Base-by-base conservation (phyloP, 2,797 vertebrate genomes). In the Gobionotothen gibberifrons region DNA sequence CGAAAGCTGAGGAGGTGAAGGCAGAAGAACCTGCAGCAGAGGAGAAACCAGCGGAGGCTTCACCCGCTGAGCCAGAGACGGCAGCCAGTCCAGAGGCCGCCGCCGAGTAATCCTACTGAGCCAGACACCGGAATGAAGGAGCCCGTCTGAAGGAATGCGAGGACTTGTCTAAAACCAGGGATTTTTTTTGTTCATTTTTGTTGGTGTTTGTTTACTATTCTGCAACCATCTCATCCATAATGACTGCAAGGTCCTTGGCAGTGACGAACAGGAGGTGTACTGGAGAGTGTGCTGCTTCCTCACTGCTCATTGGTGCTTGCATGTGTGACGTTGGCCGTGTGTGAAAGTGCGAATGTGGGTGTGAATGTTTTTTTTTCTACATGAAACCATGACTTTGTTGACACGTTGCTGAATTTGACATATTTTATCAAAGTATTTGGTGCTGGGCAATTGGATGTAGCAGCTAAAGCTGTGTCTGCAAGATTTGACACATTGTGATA, bases 161-260 rank as follows among this genome's bases (percentile, higher is more conserved):
- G 96, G 96, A 97, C 96, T 97, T 96, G 96, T 98, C 96, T 96
- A 96, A 96, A 97, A 96, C 96, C 97, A 97, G 96, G 97, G 97
- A 98, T 96, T 96, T 96, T 94, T 26, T 94, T 63, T 52, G 93
- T 95, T 96, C 94, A 54, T 94, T 94, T 94, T 94, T 90, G 84
- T 94, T 91, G 67, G 86, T 91, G 79, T 94, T 92, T 94, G 94
- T 94, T 92, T 91, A 94, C 89, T 91, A 91, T 92, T 93, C 85
- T 92, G 74, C 79, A 91, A 89, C 86, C 83, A 92, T 91, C 90
- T 92, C 92, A 91, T 93, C 91, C 92, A 89, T 86, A 87, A 78
- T 87, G 91, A 90, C 90, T 93, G 90, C 92, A 90, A 84, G 70
- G 90, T 90, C 89, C 86, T 67, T 85, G 85, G 92, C 91, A 90